Conservation (phyloP, 2,888 invertebrate genomes). For the Euclidia mi region DNA sequence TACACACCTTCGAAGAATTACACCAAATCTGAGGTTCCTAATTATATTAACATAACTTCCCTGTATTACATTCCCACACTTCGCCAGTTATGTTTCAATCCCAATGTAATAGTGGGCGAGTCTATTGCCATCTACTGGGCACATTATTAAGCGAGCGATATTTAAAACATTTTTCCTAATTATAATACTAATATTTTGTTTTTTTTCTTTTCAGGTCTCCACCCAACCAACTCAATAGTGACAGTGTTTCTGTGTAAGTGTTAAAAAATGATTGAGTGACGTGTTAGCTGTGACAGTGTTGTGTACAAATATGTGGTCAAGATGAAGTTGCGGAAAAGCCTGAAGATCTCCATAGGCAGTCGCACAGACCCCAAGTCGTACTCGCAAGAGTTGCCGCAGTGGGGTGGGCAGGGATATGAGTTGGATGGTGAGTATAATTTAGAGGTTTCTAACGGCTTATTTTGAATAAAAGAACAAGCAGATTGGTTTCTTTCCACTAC, state of each 20-base stretch:
- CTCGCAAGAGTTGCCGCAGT: conserved; percentile 82
- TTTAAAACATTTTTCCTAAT: too few species aligned
- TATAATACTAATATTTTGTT: conserved; percentile 7
- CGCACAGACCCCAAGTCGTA: conserved; percentile 79
- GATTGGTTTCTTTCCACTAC: too few species aligned
- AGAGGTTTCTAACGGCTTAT: neutral
- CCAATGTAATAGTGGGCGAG: too few species aligned
- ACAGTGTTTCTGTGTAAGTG: conserved; percentile 62
- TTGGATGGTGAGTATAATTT: conserved; percentile 73
- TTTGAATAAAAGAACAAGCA: too few species aligned
- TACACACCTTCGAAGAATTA: too few species aligned
- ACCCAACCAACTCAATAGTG: conserved; percentile 40
- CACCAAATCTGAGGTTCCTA: too few species aligned
- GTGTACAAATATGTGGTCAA: conserved; percentile 80
- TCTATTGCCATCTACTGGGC: too few species aligned
- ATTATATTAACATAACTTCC: too few species aligned
- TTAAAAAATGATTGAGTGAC: conserved; percentile 59
- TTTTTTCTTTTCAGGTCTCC: conserved; percentile 48
- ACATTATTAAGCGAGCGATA: too few species aligned
- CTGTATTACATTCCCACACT: too few species aligned
- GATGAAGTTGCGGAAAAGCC: conserved; percentile 89
- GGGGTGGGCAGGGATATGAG: conserved; percentile 84
- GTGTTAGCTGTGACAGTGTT: conserved; percentile 57
- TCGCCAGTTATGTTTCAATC: too few species aligned
- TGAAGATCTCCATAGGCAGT: conserved; percentile 86